Evolutionary conservation across 2,113 vertebrate species (phyloP).

Genomic region (Pomatorhinus ruficollis): DNA sequence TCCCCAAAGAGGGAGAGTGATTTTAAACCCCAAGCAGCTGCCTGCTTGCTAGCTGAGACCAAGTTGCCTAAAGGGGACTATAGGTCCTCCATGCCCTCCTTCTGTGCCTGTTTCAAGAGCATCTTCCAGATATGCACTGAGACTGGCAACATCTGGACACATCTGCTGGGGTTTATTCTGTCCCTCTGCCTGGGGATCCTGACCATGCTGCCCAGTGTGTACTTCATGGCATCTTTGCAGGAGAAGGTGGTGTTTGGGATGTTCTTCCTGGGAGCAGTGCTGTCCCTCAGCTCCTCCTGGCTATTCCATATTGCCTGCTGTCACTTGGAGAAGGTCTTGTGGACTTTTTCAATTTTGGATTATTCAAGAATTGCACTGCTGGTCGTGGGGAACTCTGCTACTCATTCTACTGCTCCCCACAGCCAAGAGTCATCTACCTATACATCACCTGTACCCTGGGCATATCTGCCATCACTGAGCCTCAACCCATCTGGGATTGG

Average conservation of each 20-base stretch:
- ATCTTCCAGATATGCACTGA: conserved; percentile 91
- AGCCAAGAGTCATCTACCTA: conserved; percentile 94
- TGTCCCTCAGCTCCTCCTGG: conserved; percentile 93
- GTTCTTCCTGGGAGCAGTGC: conserved; percentile 90
- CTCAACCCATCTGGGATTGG: conserved; percentile 64
- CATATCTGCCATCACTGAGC: conserved; percentile 89
- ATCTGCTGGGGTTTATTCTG: conserved; percentile 86
- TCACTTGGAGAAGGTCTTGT: conserved; percentile 81
- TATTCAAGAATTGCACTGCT: conserved; percentile 93
- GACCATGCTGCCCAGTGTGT: conserved; percentile 90
- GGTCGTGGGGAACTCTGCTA: conserved; percentile 95
- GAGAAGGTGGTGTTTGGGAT: conserved; percentile 92
- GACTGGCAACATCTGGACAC: conserved; percentile 92
- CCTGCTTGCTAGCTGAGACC: conserved; percentile 82
- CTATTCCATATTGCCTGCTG: conserved; percentile 82
- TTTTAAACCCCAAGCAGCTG: conserved; percentile 84
- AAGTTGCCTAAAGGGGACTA: conserved; percentile 81
- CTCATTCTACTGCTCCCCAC: conserved; percentile 91
- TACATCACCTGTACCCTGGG: conserved; percentile 89
- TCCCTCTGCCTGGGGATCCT: conserved; percentile 88
- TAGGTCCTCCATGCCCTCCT: conserved; percentile 87
- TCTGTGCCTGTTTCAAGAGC: conserved; percentile 88
- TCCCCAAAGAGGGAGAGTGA: conserved; percentile 82
- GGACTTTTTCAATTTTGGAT: conserved; percentile 85
- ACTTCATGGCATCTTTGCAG: conserved; percentile 91